phyloP scores from a whole-genome alignment of 2,797 vertebrate species.

The Siniperca obscura region DNA sequence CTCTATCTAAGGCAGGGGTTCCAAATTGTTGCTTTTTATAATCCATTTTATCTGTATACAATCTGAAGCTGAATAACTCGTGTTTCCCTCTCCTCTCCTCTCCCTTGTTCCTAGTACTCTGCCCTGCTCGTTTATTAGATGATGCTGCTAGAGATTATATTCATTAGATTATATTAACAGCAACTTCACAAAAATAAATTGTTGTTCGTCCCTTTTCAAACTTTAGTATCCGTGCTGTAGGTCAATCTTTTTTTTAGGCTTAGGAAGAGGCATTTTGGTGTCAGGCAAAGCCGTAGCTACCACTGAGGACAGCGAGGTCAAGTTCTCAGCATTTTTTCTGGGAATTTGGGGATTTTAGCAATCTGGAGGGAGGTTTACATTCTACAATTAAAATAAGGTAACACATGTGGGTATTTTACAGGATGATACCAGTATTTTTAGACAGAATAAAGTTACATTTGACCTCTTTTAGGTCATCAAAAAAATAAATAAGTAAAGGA shows the following conservation, averaged over 20 bases:
- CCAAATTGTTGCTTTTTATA: neutral
- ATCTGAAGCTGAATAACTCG: neutral
- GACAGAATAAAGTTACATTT: neutral
- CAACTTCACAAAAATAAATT: neutral
- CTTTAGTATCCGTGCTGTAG: neutral
- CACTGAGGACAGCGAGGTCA: neutral
- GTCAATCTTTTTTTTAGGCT: neutral
- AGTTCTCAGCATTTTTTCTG: neutral
- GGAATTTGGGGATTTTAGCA: neutral
- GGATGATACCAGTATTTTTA: neutral
- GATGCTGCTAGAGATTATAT: neutral
- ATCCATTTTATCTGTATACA: neutral
- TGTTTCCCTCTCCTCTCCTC: neutral
- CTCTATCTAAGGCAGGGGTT: neutral
- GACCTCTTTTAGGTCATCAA: neutral
- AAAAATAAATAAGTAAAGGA: neutral
- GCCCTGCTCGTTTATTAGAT: neutral
- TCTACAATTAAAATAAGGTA: conserved; percentile 1
- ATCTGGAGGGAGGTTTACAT: neutral
- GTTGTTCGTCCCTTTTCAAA: neutral
- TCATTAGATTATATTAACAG: neutral
- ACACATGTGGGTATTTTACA: neutral
- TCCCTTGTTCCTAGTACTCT: neutral
- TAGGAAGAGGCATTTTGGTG: neutral
- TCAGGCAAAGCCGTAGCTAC: neutral